A percentile compares a stretch with the other conserved stretches of the same genome.
phyloP scores from a whole-genome alignment of 2,888 invertebrate genomes.

The Trachelus tabidus region DNA sequence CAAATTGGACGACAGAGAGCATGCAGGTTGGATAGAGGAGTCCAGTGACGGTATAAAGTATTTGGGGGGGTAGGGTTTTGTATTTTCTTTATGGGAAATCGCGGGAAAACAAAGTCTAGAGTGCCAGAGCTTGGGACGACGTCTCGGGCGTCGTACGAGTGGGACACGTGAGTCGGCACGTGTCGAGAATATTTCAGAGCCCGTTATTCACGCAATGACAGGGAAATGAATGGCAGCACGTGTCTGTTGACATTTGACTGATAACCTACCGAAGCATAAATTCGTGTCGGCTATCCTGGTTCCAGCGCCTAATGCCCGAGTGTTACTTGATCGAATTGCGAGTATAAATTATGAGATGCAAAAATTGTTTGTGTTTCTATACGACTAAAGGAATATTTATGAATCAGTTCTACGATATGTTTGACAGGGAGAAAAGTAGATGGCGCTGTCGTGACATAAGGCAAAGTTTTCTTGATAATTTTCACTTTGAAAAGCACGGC shows the following conservation, averaged over 20 bases:
- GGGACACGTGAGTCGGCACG: constrained; percentile 34
- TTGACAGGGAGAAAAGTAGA: background rate
- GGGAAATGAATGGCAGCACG: constrained; percentile 61
- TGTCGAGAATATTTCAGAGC: constrained; percentile 56
- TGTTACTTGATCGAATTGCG: constrained; percentile 1
- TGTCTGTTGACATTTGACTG: constrained; percentile 58
- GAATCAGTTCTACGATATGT: background rate
- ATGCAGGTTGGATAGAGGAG: background rate
- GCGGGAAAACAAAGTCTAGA: background rate
- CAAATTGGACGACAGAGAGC: background rate
- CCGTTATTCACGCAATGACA: constrained; percentile 65
- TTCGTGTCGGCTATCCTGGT: constrained; percentile 50
- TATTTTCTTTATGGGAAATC: background rate
- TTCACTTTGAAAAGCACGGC: background rate
- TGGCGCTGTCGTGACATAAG: background rate
- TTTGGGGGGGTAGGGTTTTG: background rate
- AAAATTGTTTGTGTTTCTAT: background rate
- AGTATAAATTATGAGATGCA: background rate
- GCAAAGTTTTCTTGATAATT: background rate
- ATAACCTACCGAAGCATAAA: constrained; percentile 50
- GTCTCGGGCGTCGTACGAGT: constrained; percentile 15
- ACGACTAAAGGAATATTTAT: background rate
- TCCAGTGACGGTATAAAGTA: background rate
- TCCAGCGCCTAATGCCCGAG: constrained; percentile 16
- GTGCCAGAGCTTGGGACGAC: background rate